A percentile compares a stretch with the other conserved stretches of the same genome.
Evolutionary conservation across 2,113 vertebrate genomes (phyloP).

Genomic region (Gymnorhina tibicen): DNA sequence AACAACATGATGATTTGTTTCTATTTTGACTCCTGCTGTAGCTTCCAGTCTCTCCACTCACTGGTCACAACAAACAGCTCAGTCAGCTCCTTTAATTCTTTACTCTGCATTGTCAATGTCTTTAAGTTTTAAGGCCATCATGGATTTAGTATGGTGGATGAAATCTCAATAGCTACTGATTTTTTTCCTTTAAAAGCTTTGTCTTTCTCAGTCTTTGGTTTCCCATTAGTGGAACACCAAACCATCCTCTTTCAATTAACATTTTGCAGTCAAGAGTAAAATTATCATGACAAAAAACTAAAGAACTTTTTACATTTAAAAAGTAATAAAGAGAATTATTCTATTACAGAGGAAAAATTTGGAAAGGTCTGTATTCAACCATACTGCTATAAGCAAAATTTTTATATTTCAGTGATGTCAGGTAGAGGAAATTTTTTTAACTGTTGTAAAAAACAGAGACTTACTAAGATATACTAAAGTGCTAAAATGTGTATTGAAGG

Average conservation of each 20-base stretch:
- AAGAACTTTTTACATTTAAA: not conserved
- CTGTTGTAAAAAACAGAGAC: not conserved
- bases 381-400: not conserved
- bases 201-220: not conserved
- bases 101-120: fast-evolving
- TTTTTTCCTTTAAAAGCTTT: not conserved
- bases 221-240: not conserved
- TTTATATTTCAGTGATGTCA: not conserved
- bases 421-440: not conserved
- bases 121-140: not conserved
- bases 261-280: not conserved
- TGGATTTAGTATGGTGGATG: not conserved
- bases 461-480: not conserved
- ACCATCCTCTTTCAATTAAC: not conserved
- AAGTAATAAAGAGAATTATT: not conserved
- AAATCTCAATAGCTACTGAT: not conserved
- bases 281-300: not conserved
- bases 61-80: not conserved
- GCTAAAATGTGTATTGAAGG: not conserved
- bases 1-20: not conserved
- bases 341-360: not conserved
- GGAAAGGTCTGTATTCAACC: not conserved
- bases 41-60: not conserved
- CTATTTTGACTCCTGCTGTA: not conserved
- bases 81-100: not conserved